Percentiles rank a stretch among this genome's conserved stretches.
These are phyloP conservation scores for Hololepta plana DNA, from an alignment of 2,888 invertebrate species.

Conservation along the genomic window DNA sequence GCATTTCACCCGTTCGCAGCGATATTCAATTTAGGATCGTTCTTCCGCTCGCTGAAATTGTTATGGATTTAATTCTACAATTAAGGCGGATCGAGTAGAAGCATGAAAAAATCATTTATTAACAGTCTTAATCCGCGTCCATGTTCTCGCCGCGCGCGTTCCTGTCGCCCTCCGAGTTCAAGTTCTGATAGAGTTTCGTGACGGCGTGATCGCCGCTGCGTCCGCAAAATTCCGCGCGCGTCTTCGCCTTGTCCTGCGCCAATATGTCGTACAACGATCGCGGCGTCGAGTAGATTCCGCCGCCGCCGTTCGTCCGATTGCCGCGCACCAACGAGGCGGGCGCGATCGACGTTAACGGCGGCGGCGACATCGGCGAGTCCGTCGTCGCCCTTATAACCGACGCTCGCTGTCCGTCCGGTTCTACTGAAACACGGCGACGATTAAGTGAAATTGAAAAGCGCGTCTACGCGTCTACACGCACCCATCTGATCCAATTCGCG, in stretches of 20 bases:
- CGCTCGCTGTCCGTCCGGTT: too few species aligned
- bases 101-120: too few species aligned
- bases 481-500: conserved; percentile 35
- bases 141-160: conserved; percentile 25
- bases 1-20: too few species aligned
- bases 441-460: too few species aligned
- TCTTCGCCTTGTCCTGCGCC: conserved; percentile 33
- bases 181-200: conserved; percentile 58
- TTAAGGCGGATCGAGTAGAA: too few species aligned
- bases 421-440: too few species aligned
- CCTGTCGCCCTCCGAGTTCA: conserved; percentile 33
- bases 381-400: conserved; percentile 57
- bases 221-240: conserved; percentile 40
- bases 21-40: too few species aligned
- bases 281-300: conserved; percentile 21
- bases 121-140: too few species aligned
- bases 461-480: too few species aligned
- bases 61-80: too few species aligned
- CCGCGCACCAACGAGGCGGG: conserved; percentile 14
- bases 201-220: conserved; percentile 34
- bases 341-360: conserved; percentile 29
- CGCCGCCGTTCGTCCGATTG: conserved; percentile 14
- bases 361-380: conserved; percentile 73
- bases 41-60: too few species aligned
- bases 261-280: conserved; percentile 47